Base-by-base conservation (phyloP, 2,888 invertebrate genomes). In the Leistus spinibarbis region DNA sequence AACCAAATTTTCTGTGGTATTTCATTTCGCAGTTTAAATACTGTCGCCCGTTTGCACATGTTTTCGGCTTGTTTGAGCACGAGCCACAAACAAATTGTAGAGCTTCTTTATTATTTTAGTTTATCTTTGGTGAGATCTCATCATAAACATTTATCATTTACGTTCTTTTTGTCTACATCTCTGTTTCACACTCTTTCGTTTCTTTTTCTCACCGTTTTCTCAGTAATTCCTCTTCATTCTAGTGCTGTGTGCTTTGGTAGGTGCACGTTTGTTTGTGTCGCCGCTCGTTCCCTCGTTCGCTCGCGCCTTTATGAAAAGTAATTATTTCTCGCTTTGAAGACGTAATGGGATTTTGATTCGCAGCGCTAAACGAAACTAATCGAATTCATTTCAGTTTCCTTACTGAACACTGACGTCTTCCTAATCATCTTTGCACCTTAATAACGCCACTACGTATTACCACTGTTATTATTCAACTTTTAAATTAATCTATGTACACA, bases 261-360 rank as follows among this genome's bases (percentile, higher is more conserved):
- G 40, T 40, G 40, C 7, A 13, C 40, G 40, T 40, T 63, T 70
- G 70, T 70, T 63, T 63, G 63, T 63, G 22, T 63, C 70, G 40
- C 60, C 19, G 19, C 19, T 57, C 19, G 24, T 13, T 64, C 16
- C 24, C 63, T 22, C 22, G 10, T n/a, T 56, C 63, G 9, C 40
- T 66, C 66, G 27, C 66, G 19, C 27, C 73, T 73, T 67, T 54
- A 73, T 73, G 73, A 67, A 73, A 73, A 73, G 73, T 73, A 73
- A 73, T 73, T 73, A 73, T 73, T 73, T 73, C 73, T 54, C 67
- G 73, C 73, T 73, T 73, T 73, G 73, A 73, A 67, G 73, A 73
- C 27, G 73, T 73, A 73, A 73, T 73, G 62, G 67, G 73, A 67
- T 73, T 73, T 73, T 73, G 73, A 73, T 73, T 73, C 73, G 73